Conservation (phyloP, 2,113 vertebrate genomes). For the Coryphaenoides rupestris region DNA sequence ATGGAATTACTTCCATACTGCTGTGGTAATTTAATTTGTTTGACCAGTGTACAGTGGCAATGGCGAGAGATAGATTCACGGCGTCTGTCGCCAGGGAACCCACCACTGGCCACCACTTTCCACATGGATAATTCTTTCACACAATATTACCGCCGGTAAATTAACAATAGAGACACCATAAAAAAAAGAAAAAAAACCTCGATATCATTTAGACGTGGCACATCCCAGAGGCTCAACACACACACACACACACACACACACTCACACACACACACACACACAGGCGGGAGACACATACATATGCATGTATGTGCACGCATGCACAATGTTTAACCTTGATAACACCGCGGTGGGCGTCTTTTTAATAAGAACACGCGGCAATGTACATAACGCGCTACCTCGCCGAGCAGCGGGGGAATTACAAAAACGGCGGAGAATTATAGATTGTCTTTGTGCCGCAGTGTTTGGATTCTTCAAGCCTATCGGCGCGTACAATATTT, state of each 20-base stretch:
- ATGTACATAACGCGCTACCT: not conserved
- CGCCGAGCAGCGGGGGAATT: not conserved
- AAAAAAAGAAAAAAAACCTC: constrained; percentile 33
- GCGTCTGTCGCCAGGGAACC: constrained; percentile 74
- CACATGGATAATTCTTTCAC: constrained; percentile 74
- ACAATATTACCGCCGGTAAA: constrained; percentile 69
- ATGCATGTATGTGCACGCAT: constrained; percentile 1
- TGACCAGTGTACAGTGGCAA: constrained; percentile 81
- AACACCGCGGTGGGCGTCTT: constrained; percentile 12
- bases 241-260: constrained; percentile 17
- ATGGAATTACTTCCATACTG: constrained; percentile 97
- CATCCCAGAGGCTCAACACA: constrained; percentile 5
- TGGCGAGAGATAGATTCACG: constrained; percentile 83
- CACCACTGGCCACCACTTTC: constrained; percentile 80
- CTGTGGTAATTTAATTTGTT: constrained; percentile 93
- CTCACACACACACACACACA: constrained; percentile 18
- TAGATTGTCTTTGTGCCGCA: not conserved
- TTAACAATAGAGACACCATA: constrained; percentile 66
- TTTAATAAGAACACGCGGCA: not conserved
- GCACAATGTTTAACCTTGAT: not conserved
- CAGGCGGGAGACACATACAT: constrained; percentile 6
- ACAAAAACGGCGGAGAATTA: not conserved
- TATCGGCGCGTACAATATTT: too few species aligned
- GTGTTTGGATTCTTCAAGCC: too few species aligned
- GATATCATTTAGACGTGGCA: constrained; percentile 56